These are phyloP conservation scores for Yponomeuta cagnagella DNA, from an alignment of 2,888 invertebrate genomes.

Conservation along the genomic window DNA sequence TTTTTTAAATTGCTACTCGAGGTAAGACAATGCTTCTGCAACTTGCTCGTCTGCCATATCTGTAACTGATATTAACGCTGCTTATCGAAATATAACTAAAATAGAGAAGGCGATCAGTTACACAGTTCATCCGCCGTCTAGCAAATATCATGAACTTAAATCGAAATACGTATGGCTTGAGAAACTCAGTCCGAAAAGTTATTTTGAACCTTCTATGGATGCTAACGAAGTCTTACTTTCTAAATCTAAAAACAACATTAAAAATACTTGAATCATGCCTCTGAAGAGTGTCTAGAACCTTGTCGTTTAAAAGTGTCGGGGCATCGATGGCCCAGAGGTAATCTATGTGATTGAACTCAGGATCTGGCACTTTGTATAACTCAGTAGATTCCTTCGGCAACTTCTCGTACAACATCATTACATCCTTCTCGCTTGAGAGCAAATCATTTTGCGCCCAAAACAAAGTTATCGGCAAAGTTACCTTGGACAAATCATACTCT, in stretches of 20 bases:
- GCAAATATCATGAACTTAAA: not conserved
- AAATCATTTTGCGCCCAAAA: conserved; percentile 83
- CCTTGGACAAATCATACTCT: conserved; percentile 75
- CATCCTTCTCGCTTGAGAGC: conserved; percentile 80
- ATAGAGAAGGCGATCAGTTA: not conserved
- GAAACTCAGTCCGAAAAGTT: not conserved
- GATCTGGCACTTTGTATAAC: conserved; percentile 72
- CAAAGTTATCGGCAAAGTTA: conserved; percentile 77
- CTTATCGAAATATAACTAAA: not conserved
- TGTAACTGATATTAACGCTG: not conserved
- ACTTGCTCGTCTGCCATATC: not conserved
- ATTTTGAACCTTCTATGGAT: not conserved
- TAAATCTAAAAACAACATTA: not conserved
- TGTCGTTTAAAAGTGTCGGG: conserved; percentile 72
- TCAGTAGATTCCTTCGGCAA: conserved; percentile 66
- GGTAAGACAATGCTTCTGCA: too few relatives aligned
- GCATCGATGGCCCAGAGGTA: conserved; percentile 81
- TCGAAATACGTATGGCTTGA: not conserved
- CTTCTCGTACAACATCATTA: conserved; percentile 58
- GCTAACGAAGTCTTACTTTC: not conserved
- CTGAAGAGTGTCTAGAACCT: conserved; percentile 42
- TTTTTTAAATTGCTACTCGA: too few relatives aligned
- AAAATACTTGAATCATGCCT: not conserved
- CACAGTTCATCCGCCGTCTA: not conserved
- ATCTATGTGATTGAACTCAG: conserved; percentile 83